Evolutionary conservation across 2,888 invertebrate species (phyloP).

Genomic region (Hirtodrosophila histrioides): DNA sequence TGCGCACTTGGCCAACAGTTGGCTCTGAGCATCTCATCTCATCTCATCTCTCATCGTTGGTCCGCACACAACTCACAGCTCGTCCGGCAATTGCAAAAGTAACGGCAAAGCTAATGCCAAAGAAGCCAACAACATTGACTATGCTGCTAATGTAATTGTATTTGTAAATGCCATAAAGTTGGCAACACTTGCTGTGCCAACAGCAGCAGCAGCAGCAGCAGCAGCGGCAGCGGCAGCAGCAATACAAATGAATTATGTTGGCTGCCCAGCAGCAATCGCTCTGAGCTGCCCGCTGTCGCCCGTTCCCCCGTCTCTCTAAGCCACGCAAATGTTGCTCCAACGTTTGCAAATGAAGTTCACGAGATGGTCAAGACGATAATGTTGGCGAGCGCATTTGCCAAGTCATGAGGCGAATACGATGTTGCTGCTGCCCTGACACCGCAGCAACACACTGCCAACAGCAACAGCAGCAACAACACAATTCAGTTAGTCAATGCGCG

Average conservation of each 20-base stretch:
- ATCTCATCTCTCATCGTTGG: conserved; percentile 15
- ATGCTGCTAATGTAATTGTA: conserved; percentile 71
- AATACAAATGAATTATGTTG: conserved; percentile 73
- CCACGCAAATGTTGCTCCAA: conserved; percentile 37
- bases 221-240: conserved; percentile 32
- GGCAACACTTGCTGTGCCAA: conserved; percentile 79
- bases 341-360: conserved; percentile 80
- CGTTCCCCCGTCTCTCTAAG: conserved; percentile 7
- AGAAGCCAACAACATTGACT: conserved; percentile 34
- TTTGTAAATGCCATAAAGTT: conserved; percentile 81
- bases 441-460: conserved; percentile 32
- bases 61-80: conserved; percentile 6
- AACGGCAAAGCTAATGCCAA: conserved; percentile 54
- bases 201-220: conserved; percentile 36
- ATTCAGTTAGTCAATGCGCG: conserved; percentile 64
- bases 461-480: conserved; percentile 54
- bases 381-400: conserved; percentile 80
- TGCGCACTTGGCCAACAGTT: conserved; percentile 74
- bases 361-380: conserved; percentile 80
- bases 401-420: conserved; percentile 69
- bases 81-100: conserved; percentile 55
- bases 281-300: not conserved
- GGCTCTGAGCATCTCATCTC: conserved; percentile 52
- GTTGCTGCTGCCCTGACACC: conserved; percentile 35
- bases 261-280: conserved; percentile 48